Base-by-base conservation (phyloP, 2,888 invertebrate species). In the Tenthredo scrophulariae region DNA sequence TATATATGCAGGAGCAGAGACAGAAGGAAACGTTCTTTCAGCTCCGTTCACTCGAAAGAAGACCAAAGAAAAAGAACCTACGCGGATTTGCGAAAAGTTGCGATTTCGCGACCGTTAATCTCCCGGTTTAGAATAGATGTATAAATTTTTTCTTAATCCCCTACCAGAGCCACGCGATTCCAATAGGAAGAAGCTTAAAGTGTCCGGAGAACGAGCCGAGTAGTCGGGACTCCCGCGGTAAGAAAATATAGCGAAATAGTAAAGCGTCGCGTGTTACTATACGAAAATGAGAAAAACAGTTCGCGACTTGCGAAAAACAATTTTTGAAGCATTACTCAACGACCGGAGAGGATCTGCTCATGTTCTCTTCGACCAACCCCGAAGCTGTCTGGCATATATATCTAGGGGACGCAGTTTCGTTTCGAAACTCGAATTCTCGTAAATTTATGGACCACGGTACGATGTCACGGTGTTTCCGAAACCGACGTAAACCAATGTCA, bases 371-470 rank as follows among this genome's bases (percentile, higher is more conserved):
- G 18, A 70, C 33, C 13, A 13, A 29, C 13, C 65, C 22, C 26
- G 9, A 15, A 5, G 37, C 37, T 3, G 33, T 33, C 26, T 62
- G 7, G 26, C 26, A 10, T 37, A 37, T 62, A 22, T 22, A 58
- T 50, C 50, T 15, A 50, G 62, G 26, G 62, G 62, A 62, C 62
- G 22, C 58, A 9, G 33, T 70, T n/a, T n/a, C 37, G 37, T 33
- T 33, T 26, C 62, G 26, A 62, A 62, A 10, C 54, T n/a, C n/a
- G 33, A 67, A 67, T 67, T 67, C 67, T 74, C 43, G 22, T 43
- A 74, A 74, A 74, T 74, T 74, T 74, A 43, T 74, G 74, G 43
- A 74, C 74, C 43, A 22, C 74, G n/a, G 46, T 46, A 72, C 29
- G 67, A 26, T 40, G 72, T 72, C 74, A 9, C 43, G 26, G 5